Evolutionary conservation across 2,797 vertebrate genomes (phyloP).

Genomic region (Sebastes matsubarae): DNA sequence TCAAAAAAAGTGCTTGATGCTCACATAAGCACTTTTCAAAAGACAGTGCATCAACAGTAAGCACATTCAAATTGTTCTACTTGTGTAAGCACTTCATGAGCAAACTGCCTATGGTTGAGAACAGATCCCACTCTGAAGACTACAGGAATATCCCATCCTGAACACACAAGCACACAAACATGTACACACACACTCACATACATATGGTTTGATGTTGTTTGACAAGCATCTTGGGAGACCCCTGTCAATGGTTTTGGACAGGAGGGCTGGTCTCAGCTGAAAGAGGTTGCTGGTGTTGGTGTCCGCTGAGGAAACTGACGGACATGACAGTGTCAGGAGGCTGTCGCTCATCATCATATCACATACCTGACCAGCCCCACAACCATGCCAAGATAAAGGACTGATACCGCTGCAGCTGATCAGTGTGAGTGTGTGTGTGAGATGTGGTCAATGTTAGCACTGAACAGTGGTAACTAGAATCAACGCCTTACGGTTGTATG

Average conservation of each 20-base stretch:
- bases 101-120: constrained; percentile 22
- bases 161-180: constrained; percentile 8
- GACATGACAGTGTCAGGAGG: constrained; percentile 56
- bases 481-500: rapidly evolving
- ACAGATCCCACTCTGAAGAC: background rate
- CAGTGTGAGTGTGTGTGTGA: background rate
- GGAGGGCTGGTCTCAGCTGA: constrained; percentile 66
- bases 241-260: constrained; percentile 58
- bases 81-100: constrained; percentile 44
- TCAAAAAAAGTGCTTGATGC: constrained; percentile 1
- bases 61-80: constrained; percentile 24
- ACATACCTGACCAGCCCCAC: constrained; percentile 25
- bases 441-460: background rate
- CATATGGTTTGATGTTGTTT: constrained; percentile 39
- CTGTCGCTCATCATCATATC: constrained; percentile 57
- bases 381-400: constrained; percentile 4
- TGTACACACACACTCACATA: background rate
- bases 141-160: constrained; percentile 15
- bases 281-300: constrained; percentile 64
- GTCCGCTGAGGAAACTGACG: constrained; percentile 45
- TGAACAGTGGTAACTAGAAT: background rate
- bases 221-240: constrained; percentile 45
- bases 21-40: constrained; percentile 4
- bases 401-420: background rate
- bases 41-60: constrained; percentile 20